Base-by-base conservation (phyloP, 2,797 vertebrate genomes). In the Coracias cyanogaster region DNA sequence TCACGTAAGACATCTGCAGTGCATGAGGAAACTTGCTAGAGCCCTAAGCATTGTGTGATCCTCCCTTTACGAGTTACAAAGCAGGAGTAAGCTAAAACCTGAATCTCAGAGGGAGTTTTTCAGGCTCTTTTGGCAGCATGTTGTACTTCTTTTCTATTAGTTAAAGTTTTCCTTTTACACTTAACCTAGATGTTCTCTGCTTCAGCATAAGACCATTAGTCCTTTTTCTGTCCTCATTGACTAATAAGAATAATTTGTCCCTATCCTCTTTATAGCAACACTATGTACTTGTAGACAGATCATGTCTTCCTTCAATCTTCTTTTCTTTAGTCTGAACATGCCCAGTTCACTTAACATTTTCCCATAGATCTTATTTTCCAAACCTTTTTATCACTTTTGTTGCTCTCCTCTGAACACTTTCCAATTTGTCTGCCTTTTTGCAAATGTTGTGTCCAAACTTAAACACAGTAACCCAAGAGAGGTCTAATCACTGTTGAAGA, bases 211-310 rank as follows among this genome's bases (percentile, higher is more conserved):
- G 57, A 65, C 81, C 62, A 57, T 96, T 96, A 94, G 83, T 86
- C 93, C 83, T 91, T 88, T 35, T 81, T 92, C 85, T 95, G 89
- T 94, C 66, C 70, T 96, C 79, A 86, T 58, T 95, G 85, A 82
- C 81, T 95, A 96, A 94, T 92, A 83, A 93, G 79, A 94, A 92
- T 96, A 96, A 96, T 96, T 96, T 94, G 86, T 96, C 43, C 87
- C 51, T 85, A 79, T 94, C 65, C 73, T 94, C 51, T 85, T 94
- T 77, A 90, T 62, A 90, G 58, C 33, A 65, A 80, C 15, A 69
- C 49, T 80, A 13, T 76, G 51, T 33, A 69, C 92, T 93, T 95
- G 94, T 69, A 87, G 37, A 88, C 21, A 70, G 72, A 90, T 76
- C 92, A 91, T 77, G 26, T 46, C 46, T 94, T 93, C 37, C 62